Evolutionary conservation across 2,797 vertebrate species (phyloP), one percentile per base, ranked within the genome.

Genomic region (Gorsachius magnificus): DNA sequence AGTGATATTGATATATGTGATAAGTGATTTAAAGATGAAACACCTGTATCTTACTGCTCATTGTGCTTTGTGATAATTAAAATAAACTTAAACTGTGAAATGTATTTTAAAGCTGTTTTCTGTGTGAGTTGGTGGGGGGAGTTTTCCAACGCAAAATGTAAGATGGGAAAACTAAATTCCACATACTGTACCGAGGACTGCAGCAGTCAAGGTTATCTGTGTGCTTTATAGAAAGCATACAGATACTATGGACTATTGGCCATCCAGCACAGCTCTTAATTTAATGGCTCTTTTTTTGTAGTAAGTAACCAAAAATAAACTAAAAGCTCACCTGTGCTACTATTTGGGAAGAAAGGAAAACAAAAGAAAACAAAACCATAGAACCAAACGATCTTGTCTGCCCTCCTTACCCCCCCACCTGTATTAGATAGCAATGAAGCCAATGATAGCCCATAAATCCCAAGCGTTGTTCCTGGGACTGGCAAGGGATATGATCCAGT

Each of bases 91-190:
- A 89, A 74, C 10, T 57, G 21, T 20, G 25, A 51, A 85, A 53
- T 5, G 1, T 70, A 29, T 51, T 86, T 75, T 89, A 60, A 74
- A 77, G 24, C 16, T 92, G 16, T 10, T 79, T 60, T 64, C 16
- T 57, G 1, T 57, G 11, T 16, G 22, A 84, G 26, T 26, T 81
- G 6, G 3, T 64, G 24, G 0, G 4, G 0, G 29, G 21, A 5
- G 35, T 9, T 68, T 82, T 50, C 9, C 48, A 68, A 17, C 9
- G 20, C 18, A 41, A 72, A 79, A 48, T 16, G 2, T 36, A 71
- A 68, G 35, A 50, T 60, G 24, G 16, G 45, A 50, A 77, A 87
- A 31, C 45, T 3, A 86, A 91, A 53, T 80, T 80, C 25, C 7
- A 29, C 11, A 10, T 80, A 19, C n/a, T 35, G 12, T 63, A 58